These are phyloP conservation scores for Prochilodus magdalenae DNA, from an alignment of 2,113 vertebrate genomes.

Conservation along the genomic window DNA sequence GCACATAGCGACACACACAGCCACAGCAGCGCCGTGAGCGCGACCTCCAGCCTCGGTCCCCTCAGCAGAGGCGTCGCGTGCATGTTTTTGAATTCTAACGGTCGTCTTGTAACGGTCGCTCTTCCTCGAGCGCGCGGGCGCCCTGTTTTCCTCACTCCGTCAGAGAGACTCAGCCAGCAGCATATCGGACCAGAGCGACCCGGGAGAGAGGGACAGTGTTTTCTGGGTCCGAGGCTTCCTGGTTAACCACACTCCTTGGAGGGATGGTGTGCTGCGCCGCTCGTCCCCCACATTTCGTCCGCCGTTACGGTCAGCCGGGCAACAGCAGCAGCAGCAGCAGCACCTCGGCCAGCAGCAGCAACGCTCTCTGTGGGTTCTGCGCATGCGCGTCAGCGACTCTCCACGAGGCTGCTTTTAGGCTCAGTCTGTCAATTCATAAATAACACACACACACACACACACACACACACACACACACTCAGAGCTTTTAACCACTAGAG, in stretches of 20 bases:
- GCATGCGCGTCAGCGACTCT: slow-evolving; percentile 17
- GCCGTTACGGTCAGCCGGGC: slow-evolving; percentile 37
- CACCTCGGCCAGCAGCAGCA: slow-evolving; percentile 66
- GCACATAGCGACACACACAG: slow-evolving; percentile 90
- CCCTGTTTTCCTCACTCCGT: slow-evolving; percentile 61
- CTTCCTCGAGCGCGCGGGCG: slow-evolving; percentile 58
- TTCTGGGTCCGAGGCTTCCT: neutral
- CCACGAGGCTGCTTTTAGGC: slow-evolving; percentile 23
- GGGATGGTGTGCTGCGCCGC: neutral
- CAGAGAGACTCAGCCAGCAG: slow-evolving; percentile 49
- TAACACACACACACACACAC: slow-evolving; percentile 7
- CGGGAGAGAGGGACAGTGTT: slow-evolving; percentile 35
- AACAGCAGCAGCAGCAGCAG: slow-evolving; percentile 73
- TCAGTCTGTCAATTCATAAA: slow-evolving; percentile 53
- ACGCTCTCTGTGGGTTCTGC: slow-evolving; percentile 54
- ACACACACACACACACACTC: neutral
- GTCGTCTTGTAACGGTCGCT: neutral
- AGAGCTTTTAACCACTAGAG: neutral
- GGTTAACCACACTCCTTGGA: slow-evolving; percentile 20
- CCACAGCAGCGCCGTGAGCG: slow-evolving; percentile 81
- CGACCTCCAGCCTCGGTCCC: slow-evolving; percentile 74
- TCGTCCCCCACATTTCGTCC: neutral
- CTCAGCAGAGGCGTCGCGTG: slow-evolving; percentile 72
- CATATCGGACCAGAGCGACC: slow-evolving; percentile 36
- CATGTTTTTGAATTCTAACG: slow-evolving; percentile 74